Evolutionary conservation across 1,140 invertebrate species (phyloP), one percentile per base, ranked within the genome.

Genomic region (Aphelenchoides besseyi): DNA sequence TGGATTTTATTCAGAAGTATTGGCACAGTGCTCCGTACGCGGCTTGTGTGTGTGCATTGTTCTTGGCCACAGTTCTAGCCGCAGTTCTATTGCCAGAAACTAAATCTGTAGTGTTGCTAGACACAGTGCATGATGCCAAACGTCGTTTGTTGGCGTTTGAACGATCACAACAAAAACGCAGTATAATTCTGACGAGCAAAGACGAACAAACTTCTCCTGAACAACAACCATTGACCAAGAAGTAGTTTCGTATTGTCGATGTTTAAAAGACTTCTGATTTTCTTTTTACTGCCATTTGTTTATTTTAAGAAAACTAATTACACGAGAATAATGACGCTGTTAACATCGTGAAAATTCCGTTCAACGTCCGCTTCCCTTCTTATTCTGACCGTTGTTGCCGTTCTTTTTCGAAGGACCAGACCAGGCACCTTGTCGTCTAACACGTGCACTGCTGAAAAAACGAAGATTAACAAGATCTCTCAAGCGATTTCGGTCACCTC

Each of bases 1-100:
- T 23, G 16, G 1, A n/a, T 69, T 71, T 23, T 71, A 16, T 32
- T 16, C 23, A 76, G 18, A 72, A 75, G 35, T 78, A 71, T 57
- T 77, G 75, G 75, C 75, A 77, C 41, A 48, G 63, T 3, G 67
- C 73, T 16, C 75, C 75, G 1, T 77, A 78, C 32, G 30, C 29
- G 16, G 76, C 73, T 0, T 72, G 69, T 53, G 54, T 68, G 2
- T 12, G 75, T n/a, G 36, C 63, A 12, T 8, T 59, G 26, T 59
- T 64, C 28, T 32, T 64, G 5, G 62, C 62, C 3, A 64, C 62
- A 35, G 3, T 64, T 35, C 33, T 64, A 5, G 62, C 3, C 62
- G 33, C 33, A 23, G 5, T 35, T 53, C 36, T 64, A 3, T 59
- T 35, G 12, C 33, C 33, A 23, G 62, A 64, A 18, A 53, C 62